Percentiles rank a stretch among this genome's conserved stretches.
Conservation (phyloP, 2,888 invertebrate genomes). For the Diabrotica balteata region DNA sequence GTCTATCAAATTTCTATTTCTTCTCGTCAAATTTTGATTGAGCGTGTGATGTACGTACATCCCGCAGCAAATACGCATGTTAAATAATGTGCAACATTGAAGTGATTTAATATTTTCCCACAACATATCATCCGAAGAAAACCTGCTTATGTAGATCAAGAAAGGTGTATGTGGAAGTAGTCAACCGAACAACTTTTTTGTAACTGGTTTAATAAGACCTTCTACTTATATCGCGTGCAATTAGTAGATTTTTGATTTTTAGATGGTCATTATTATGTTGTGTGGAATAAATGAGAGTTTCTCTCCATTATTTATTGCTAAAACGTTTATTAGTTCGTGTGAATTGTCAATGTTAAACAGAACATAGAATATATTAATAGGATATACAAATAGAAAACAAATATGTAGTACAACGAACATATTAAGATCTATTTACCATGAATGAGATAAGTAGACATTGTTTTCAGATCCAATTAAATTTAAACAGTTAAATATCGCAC, state of each 20-base stretch:
- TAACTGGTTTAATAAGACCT: slow-evolving; percentile 33
- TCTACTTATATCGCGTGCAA: slow-evolving; percentile 29
- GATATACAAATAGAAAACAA: no score
- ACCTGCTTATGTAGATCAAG: slow-evolving; percentile 34
- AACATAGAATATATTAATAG: no score
- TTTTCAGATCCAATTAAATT: no score
- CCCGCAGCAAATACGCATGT: no score
- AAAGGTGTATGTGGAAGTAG: slow-evolving; percentile 29
- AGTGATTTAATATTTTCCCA: slow-evolving; percentile 32
- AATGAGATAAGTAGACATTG: no score
- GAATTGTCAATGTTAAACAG: background rate
- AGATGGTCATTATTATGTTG: slow-evolving; percentile 33
- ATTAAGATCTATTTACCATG: no score
- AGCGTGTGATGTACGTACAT: no score
- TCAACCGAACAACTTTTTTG: slow-evolving; percentile 36
- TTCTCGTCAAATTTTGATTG: no score
- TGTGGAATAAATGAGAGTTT: slow-evolving; percentile 21
- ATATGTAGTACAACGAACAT: no score
- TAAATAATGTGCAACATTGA: no score
- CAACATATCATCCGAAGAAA: slow-evolving; percentile 29
- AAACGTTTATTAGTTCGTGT: background rate
- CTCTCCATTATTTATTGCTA: slow-evolving; percentile 3
- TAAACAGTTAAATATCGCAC: no score
- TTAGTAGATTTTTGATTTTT: slow-evolving; percentile 33
- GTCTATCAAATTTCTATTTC: no score